Base-by-base conservation (phyloP, 2,888 invertebrate species). In the Odontocerum albicorne region DNA sequence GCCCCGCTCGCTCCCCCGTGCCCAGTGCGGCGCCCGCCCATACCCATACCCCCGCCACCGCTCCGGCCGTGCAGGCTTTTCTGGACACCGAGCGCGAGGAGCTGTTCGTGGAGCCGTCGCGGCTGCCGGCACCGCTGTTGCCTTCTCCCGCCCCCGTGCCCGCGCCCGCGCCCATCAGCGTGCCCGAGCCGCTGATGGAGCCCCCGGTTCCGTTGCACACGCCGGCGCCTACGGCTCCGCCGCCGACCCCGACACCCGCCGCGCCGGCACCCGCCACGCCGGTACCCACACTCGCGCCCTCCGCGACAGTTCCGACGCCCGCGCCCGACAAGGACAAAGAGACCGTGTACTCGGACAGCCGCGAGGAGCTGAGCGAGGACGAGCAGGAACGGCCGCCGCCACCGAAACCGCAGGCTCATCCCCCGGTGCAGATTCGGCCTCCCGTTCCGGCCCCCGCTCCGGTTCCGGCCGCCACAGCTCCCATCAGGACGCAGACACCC, bases 21-120 rank as follows among this genome's bases (percentile, higher is more conserved):
- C 63, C 8, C 62, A 50, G 19, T 62, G 64, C 35, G 55, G 64
- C 47, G 60, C 62, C 20, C 63, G 63, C 45, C 55, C 62, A 59
- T 52, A 61, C 58, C 74, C 74, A 49, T 32, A 39, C 17, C 42
- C 35, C 15, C 22, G 43, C 10, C 58, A 74, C 74, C 49, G 33
- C 40, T 19, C 42, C 35, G n/a, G 27, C 49, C 10, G 68, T 74
- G 35, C 75, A 76, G 66, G 42, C 56, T 65, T 77, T 77, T 66
- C 70, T 78, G 27, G 77, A 78, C 57, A 75, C 72, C 70, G 78
- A 78, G 66, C 74, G 77, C 49, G 79, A 75, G 62, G 73, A 74
- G 63, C 56, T 69, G 62, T 67, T 75, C 62, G 69, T 67, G 60
- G 73, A 71, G 49, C 64, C 69, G 44, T 69, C 71, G 47, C 70